Evolutionary conservation across 2,797 vertebrate genomes (phyloP).

Genomic region (Cyprinella venusta): DNA sequence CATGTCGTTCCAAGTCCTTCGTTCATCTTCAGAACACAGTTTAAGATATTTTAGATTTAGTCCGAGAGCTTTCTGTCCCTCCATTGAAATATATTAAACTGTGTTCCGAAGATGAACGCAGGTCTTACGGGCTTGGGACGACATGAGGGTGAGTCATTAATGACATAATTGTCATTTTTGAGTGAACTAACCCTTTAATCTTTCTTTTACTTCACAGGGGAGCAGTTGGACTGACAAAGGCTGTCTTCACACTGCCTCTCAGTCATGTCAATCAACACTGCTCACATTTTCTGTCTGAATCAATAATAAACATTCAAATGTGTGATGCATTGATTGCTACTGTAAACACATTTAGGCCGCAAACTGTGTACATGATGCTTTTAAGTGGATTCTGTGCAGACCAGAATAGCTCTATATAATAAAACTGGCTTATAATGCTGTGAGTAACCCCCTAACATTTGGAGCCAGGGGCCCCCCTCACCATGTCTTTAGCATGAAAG

Average conservation of each 20-base stretch:
- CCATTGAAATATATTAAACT: no score
- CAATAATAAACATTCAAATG: background rate
- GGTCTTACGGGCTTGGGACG: no score
- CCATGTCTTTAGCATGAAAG: background rate
- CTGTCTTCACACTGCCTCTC: background rate
- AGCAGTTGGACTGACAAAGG: conserved; percentile 17
- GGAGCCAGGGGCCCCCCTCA: background rate
- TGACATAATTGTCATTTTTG: no score
- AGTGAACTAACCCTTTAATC: background rate
- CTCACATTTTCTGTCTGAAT: background rate
- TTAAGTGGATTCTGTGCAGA: background rate
- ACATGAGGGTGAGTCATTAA: no score
- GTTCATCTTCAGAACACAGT: no score
- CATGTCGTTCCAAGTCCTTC: no score
- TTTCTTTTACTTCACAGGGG: background rate
- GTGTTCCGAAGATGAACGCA: no score
- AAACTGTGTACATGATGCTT: background rate
- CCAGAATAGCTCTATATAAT: background rate
- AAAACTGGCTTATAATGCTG: no score
- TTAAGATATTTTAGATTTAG: no score
- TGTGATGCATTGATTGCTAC: background rate
- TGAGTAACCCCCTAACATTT: background rate
- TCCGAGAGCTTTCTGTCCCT: no score
- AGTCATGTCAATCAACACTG: background rate
- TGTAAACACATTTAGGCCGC: background rate